Conservation (phyloP, 2,888 invertebrate species). For the Drosophila borealis region DNA sequence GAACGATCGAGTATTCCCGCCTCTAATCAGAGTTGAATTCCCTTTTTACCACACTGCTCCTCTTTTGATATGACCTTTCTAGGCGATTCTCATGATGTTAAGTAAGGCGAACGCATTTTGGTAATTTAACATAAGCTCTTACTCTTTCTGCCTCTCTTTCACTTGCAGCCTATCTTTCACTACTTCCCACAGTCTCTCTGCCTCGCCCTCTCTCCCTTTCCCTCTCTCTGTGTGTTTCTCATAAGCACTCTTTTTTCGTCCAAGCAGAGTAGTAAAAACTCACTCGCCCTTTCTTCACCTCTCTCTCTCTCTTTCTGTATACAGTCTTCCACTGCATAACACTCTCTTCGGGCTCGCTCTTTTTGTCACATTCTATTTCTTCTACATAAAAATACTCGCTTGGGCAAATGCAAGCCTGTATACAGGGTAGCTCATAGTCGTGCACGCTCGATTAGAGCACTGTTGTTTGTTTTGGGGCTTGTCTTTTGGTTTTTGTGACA, state of each 20-base stretch:
- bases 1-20: not conserved
- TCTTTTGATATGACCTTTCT: not conserved
- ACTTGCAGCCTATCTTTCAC: too few species aligned
- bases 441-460: not conserved
- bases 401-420: not conserved
- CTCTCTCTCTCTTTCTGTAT: not conserved
- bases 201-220: too few species aligned
- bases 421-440: not conserved
- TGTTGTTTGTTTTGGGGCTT: conserved; percentile 47
- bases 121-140: not conserved
- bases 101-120: not conserved
- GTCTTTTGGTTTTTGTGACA: conserved; percentile 46
- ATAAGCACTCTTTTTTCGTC: too few species aligned
- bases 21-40: too few species aligned
- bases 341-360: not conserved
- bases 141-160: not conserved
- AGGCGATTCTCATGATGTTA: not conserved
- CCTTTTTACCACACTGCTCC: too few species aligned
- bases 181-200: too few species aligned
- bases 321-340: not conserved
- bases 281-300: too few species aligned
- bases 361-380: too few species aligned
- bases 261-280: too few species aligned
- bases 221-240: too few species aligned
- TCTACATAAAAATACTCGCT: not conserved